Evolutionary conservation across 2,797 vertebrate genomes (phyloP), one percentile per base, ranked within the genome.

Genomic region (Falco concolor): DNA sequence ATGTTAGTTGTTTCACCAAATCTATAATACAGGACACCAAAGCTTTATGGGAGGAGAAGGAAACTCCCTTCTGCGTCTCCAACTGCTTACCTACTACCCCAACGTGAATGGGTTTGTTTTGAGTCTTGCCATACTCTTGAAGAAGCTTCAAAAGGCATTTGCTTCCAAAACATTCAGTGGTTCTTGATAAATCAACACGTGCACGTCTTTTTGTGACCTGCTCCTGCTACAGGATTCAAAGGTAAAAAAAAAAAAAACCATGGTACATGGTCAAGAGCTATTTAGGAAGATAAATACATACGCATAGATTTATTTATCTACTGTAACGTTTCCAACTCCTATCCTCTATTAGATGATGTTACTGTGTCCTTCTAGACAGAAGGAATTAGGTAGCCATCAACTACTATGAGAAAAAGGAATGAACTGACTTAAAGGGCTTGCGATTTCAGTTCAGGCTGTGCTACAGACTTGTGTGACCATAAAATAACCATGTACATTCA

Each of bases 81-180:
- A 44, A 69, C 57, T 12, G 6, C 98, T 98, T 96, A 99, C 99
- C 99, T 57, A 99, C 98, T 19, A 99, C 73, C 2, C 99, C 99
- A 89, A 99, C 98, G 80, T 97, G 98, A 85, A 99, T 98, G 38
- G 95, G 76, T 84, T 94, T 97, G 53, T 97, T 90, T 3, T 30
- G 95, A 18, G 83, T 95, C 13, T 83, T 95, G 73, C 97, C 97
- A 4, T 98, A 96, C 36, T 91, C 88, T 19, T 93, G 82, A 34
- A 99, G 98, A 32, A 99, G 94, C 81, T 98, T 98, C 80, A 98
- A 82, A 84, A 99, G 98, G 84, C 97, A 95, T 12, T 94, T 77
- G 40, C 86, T 97, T 65, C 99, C 99, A 38, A 98, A 97, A 88
- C 98, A 98, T 22, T 94, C 50, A 15, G 95, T 98, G 52, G 94